phyloP scores from a whole-genome alignment of 2,113 vertebrate species.

The Ameiurus melas region DNA sequence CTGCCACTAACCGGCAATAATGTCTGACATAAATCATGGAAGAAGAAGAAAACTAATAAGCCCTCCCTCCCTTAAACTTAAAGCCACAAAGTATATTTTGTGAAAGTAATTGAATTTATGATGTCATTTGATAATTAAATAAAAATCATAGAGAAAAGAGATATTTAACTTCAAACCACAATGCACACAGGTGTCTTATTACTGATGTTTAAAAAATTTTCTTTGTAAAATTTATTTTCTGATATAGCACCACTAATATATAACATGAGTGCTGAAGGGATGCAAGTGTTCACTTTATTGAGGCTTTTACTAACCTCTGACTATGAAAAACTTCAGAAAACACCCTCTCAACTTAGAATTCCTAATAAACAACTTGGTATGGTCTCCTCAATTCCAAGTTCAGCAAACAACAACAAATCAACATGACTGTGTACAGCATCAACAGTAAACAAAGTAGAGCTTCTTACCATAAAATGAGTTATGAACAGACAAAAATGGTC shows the following conservation, averaged over 20 bases:
- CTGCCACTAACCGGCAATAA: constrained; percentile 47
- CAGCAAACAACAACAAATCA: constrained; percentile 38
- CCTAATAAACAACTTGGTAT: not conserved
- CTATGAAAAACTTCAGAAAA: not conserved
- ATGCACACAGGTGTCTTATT: not conserved
- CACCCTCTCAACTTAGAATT: not conserved
- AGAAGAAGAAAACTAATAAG: constrained; percentile 60
- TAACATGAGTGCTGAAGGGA: not conserved
- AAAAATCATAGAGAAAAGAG: not conserved
- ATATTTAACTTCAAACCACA: not conserved
- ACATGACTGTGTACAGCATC: not conserved
- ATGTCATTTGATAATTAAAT: constrained; percentile 51
- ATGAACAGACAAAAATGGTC: not conserved
- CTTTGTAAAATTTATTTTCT: not conserved
- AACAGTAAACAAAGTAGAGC: not conserved
- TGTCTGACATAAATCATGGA: constrained; percentile 63
- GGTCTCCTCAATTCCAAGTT: not conserved
- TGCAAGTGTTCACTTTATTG: not conserved
- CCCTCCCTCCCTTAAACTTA: constrained; percentile 55
- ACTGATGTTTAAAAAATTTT: not conserved
- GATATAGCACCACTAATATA: not conserved
- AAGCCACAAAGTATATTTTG: constrained; percentile 40
- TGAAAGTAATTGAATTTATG: constrained; percentile 51
- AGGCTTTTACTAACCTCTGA: not conserved
- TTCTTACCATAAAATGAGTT: not conserved